Evolutionary conservation across 1,140 invertebrate species (phyloP), one percentile per base, ranked within the genome.

Genomic region (Pteromalus puparum): DNA sequence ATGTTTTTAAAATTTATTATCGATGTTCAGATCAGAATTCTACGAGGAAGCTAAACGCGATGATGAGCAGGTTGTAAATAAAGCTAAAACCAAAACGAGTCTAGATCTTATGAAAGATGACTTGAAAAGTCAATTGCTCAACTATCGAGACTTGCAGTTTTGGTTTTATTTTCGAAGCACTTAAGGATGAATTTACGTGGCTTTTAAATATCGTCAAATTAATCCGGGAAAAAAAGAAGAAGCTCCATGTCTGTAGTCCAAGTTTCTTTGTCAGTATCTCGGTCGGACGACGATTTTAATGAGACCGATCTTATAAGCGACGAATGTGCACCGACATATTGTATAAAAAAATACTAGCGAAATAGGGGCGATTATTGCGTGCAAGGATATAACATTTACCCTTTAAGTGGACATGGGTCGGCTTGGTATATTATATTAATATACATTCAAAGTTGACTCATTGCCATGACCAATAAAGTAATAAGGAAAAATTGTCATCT

Each of bases 401-500:
- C 87, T 88, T 86, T 89, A 87, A 88, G 89, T 92, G 91, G 90
- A 91, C 77, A 87, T 90, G 90, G 87, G 91, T 87, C 90, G 90
- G 85, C 89, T 89, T 88, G 90, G 91, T 93, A 93, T 93, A 93
- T 93, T 93, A 93, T 92, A 93, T 93, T 93, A 93, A 93, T 93
- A 91, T 93, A 92, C 91, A 88, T 90, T 90, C 88, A 91, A 90
- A 90, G 88, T 90, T 91, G 90, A 87, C 89, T 89, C 90, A 89
- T 90, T 85, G 87, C 90, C 90, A 92, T 91, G 91, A 92, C 91
- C 91, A 92, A 90, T 92, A 89, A 90, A 91, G 85, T 90, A 89
- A 90, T 87, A 87, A 88, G 84, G 83, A 90, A 87, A 87, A 92
- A 90, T 90, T 90, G 90, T 92, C 91, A 92, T 92, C 91, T 91